Evolutionary conservation across 2,797 vertebrate genomes (phyloP), one percentile per base, ranked within the genome.

Genomic region (Tadarida brasiliensis): DNA sequence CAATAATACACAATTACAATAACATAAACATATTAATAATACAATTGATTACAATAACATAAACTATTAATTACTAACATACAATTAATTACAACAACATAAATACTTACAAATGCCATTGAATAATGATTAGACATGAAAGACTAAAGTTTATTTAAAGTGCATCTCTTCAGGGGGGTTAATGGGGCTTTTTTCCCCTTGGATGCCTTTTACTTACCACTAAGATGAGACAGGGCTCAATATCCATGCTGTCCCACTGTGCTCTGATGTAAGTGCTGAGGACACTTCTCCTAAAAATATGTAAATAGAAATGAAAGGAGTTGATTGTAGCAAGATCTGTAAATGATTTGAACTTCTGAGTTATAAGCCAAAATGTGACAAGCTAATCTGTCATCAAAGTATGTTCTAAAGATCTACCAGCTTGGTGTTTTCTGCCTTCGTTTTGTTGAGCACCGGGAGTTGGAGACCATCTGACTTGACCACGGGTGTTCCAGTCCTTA

Each of bases 131-230:
- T 85, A 93, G 51, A 74, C 51, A 65, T 78, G 70, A 87, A 80
- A 74, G 87, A 11, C 51, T 70, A 47, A 90, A 33, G 44, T 57
- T 91, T 93, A 84, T 87, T 95, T 95, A 92, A 92, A 94, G 87
- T 39, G 7, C 73, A 24, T 91, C 39, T 92, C 80, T 90, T 80
- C 24, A n/a, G 5, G 30, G 3, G n/a, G 16, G 54, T 35, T 61
- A 67, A 80, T 24, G 20, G 76, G 9, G 12, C 24, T 77, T 6
- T 67, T 22, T 9, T 9, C 0, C 5, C 1, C 3, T 90, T 26
- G 1, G 10, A 24, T 87, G 63, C 19, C 54, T 90, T 93, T 87
- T 74, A 94, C 44, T 88, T 76, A 59, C 17, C 19, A 7, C 33
- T 74, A 49, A 20, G 7, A 63, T 4, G 16, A 90, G 33, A 65